A percentile compares a stretch with the other conserved stretches of the same genome.
phyloP scores from a whole-genome alignment of 2,888 invertebrate species.

The Ichneumoninae sp. region DNA sequence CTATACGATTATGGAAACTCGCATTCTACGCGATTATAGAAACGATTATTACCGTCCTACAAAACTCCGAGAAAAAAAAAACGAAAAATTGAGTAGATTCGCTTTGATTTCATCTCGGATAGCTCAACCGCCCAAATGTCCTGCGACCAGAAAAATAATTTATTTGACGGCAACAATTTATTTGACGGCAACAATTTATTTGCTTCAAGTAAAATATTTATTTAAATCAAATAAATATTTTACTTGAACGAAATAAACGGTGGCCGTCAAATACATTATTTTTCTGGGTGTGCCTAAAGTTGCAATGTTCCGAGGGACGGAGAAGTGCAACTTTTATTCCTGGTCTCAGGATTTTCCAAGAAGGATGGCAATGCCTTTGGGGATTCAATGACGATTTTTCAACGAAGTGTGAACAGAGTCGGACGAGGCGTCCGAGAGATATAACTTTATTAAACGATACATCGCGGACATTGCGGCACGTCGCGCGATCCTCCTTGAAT shows the following conservation, averaged over 20 bases:
- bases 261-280: too few species aligned
- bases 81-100: neutral
- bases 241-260: too few species aligned
- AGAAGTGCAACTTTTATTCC: neutral
- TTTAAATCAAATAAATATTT: too few species aligned
- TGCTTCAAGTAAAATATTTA: too few species aligned
- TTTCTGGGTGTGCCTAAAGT: neutral
- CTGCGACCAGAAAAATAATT: too few species aligned
- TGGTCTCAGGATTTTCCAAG: neutral
- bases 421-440: neutral
- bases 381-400: neutral
- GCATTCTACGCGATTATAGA: too few species aligned
- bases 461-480: neutral
- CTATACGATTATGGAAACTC: too few species aligned
- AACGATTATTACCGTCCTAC: neutral
- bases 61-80: neutral
- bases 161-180: too few species aligned
- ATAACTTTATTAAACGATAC: slow-evolving; percentile 11
- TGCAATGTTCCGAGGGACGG: neutral
- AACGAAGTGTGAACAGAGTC: slow-evolving; percentile 1
- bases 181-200: too few species aligned
- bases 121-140: neutral
- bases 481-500: neutral
- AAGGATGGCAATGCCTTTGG: neutral
- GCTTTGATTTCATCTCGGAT: neutral